These are phyloP conservation scores for Lophotis ruficrista DNA, from an alignment of 2,113 vertebrate genomes.

Conservation along the genomic window DNA sequence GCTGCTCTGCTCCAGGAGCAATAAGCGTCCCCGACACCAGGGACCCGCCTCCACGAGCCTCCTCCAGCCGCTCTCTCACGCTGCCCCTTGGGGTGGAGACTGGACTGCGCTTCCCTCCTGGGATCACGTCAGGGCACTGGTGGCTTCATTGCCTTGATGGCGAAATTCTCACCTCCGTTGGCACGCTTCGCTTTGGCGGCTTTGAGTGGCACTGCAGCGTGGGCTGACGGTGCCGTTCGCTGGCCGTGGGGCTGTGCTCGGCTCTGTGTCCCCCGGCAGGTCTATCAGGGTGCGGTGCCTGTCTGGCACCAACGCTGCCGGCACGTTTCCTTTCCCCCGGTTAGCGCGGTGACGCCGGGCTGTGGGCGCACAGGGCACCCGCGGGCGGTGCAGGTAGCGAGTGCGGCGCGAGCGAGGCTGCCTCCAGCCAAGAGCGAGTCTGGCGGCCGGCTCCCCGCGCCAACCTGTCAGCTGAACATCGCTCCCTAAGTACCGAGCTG, in stretches of 20 bases:
- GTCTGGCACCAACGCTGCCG: rapidly evolving
- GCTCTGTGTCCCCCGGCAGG: neutral
- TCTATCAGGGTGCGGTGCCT: too few relatives aligned
- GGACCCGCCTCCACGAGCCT: rapidly evolving
- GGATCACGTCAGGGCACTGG: neutral
- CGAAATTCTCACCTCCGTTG: rapidly evolving
- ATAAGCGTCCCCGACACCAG: rapidly evolving
- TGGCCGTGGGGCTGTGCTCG: neutral
- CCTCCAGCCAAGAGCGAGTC: neutral
- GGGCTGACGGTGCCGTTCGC: neutral
- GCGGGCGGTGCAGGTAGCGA: rapidly evolving
- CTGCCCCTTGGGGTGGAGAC: neutral
- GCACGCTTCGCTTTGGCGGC: neutral
- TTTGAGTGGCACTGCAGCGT: rapidly evolving
- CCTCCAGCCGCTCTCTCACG: neutral
- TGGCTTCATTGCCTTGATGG: neutral
- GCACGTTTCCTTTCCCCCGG: neutral
- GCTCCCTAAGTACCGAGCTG: neutral
- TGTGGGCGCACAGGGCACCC: neutral
- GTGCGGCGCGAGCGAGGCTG: rapidly evolving
- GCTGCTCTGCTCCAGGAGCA: neutral
- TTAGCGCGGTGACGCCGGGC: rapidly evolving
- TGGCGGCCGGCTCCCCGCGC: neutral
- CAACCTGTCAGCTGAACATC: neutral
- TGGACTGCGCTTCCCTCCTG: neutral